Base-by-base conservation (phyloP, 2,113 vertebrate genomes). In the Dissostichus mawsoni region DNA sequence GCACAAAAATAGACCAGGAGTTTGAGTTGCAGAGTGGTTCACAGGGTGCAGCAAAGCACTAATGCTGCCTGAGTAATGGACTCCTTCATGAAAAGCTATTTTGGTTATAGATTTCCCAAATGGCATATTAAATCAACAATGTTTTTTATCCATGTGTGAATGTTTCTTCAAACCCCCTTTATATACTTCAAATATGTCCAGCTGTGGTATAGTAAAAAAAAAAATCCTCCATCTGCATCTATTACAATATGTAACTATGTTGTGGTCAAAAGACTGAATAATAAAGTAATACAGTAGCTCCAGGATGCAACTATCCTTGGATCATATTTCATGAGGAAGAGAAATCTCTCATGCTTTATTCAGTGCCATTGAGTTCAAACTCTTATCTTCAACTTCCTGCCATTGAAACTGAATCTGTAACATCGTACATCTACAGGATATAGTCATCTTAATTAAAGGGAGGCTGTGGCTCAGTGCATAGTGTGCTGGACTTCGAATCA, bases 321-420 rank as follows among this genome's bases (percentile, higher is more conserved):
- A 36, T 87, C 58, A 70, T 7, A 70, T 77, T 77, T 80, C 64
- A 69, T 11, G 36, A 68, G 20, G 44, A 64, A n/a, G 67, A 73
- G 61, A 41, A 57, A 64, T 69, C 50, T n/a, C 71, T 69, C 64
- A 50, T 69, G 74, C 62, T 76, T 77, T 48, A 71, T 72, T 59
- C 45, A 59, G 69, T 11, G 48, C 18, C 3, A 56, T 74, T 55
- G 47, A 68, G 12, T 47, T 20, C 2, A 18, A 72, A 64, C 4
- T 17, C 20, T 41, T 18, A 13, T 45, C 20, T 18, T 45, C 7
- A 18, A 29, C 2, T 20, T 29, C 16, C 36, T 44, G n/a, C 12
- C 16, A 36, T 8, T 59, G 11, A 61, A 7, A 48, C n/a, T 59
- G 25, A 66, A 52, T 23, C 33, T 56, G 75, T 45, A 53, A 62